Conservation (phyloP, 2,888 invertebrate species). For the Hoplodrina ambigua region DNA sequence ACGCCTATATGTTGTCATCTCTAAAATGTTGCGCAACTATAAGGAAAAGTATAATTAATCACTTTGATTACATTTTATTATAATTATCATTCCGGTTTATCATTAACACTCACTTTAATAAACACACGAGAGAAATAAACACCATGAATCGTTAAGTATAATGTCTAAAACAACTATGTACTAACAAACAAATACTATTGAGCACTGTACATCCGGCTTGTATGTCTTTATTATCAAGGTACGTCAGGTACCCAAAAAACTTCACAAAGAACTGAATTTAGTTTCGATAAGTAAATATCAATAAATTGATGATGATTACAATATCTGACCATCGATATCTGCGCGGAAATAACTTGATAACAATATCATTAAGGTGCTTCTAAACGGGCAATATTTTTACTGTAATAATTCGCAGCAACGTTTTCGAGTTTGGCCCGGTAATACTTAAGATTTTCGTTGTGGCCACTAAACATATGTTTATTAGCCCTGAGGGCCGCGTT, state of each 20-base stretch:
- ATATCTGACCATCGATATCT: conserved; percentile 83
- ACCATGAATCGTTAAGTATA: not conserved
- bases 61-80: conserved; percentile 21
- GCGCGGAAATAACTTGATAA: conserved; percentile 79
- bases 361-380: conserved; percentile 54
- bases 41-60: conserved; percentile 13
- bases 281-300: conserved; percentile 67
- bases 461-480: no score
- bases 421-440: no score
- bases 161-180: not conserved
- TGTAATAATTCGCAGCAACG: no score
- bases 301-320: conserved; percentile 71
- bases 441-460: no score
- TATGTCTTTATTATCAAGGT: conserved; percentile 35
- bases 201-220: conserved; percentile 31
- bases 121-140: not conserved
- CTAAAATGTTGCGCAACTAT: conserved; percentile 51
- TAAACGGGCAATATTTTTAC: conserved; percentile 25
- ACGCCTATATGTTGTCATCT: conserved; percentile 55
- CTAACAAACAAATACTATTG: not conserved
- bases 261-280: conserved; percentile 71
- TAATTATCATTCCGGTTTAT: not conserved
- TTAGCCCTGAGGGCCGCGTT: no score
- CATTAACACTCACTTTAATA: conserved; percentile 16
- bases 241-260: conserved; percentile 71